Base-by-base conservation (phyloP, 1,140 invertebrate genomes). In the Aleiodes sp. region DNA sequence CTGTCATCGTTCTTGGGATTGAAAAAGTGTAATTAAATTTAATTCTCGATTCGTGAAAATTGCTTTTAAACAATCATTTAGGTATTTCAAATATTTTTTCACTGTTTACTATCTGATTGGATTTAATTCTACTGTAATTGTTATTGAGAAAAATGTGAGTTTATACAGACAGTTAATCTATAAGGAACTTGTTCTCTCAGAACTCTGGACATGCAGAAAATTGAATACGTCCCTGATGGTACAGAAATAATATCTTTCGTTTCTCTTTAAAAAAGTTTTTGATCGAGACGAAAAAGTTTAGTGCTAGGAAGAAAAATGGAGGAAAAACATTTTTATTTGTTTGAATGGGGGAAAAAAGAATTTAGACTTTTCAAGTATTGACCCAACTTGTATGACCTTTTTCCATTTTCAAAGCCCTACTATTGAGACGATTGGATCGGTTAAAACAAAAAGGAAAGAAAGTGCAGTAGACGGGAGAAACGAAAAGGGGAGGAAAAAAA, bases 241-340 rank as follows among this genome's bases (percentile, higher is more conserved):
- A 65, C 74, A 76, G 77, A 80, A 83, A 79, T 78, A 75, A 75
- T 81, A 79, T 80, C 77, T 80, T 72, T 76, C 77, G n/a, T 72
- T 74, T 80, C 79, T 75, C 75, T 70, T 73, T 21, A 52, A 52
- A 52, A 74, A 76, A 80, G 75, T 79, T 78, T 77, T 76, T 24
- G 19, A 19, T 7, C 19, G 21, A 10, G 46, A 8, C 12, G 21
- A 21, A 52, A 24, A 52, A 52, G 46, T 52, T 52, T 24, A 3
- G 16, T 24, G 21, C 46, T 1, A 21, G 46, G 16, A 26, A 31
- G 14, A 59, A 59, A 31, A 31, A 4, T n/a, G n/a, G n/a, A 14
- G n/a, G n/a, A n/a, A n/a, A n/a, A n/a, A n/a, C n/a, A n/a, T n/a
- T n/a, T n/a, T n/a, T n/a, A n/a, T n/a, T n/a, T n/a, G n/a, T n/a